Percentiles rank a stretch among this genome's conserved stretches.
phyloP scores from a whole-genome alignment of 2,113 vertebrate genomes.

The Nothobranchius kuhntae region DNA sequence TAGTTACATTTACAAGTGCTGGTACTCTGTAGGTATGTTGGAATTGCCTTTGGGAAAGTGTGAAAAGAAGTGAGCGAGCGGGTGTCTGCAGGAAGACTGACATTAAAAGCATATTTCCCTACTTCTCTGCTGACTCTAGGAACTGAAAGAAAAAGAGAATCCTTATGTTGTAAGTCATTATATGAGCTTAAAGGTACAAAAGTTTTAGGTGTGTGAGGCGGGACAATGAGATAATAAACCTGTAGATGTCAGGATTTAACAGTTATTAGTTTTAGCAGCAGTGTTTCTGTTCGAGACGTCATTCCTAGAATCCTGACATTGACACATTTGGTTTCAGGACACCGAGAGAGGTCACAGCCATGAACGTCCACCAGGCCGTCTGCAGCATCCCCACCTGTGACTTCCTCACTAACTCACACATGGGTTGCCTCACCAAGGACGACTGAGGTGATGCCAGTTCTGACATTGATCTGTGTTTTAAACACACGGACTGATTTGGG shows the following conservation, averaged over 20 bases:
- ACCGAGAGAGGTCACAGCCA: slow-evolving; percentile 92
- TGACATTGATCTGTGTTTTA: neutral
- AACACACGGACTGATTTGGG: neutral
- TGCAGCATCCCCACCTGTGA: slow-evolving; percentile 91
- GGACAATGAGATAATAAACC: too few species aligned
- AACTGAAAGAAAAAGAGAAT: too few species aligned
- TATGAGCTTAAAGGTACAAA: too few species aligned
- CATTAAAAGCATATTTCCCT: too few species aligned
- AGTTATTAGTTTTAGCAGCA: neutral
- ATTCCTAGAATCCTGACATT: neutral
- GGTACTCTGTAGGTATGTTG: too few species aligned
- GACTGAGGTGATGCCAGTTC: slow-evolving; percentile 30
- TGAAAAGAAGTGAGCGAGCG: too few species aligned
- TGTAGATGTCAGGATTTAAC: neutral
- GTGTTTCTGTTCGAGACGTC: neutral
- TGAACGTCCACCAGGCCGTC: slow-evolving; percentile 95
- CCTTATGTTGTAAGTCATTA: too few species aligned
- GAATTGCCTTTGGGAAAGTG: too few species aligned
- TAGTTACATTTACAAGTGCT: too few species aligned
- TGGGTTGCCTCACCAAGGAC: slow-evolving; percentile 85
- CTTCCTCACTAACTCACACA: slow-evolving; percentile 93
- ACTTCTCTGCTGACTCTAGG: too few species aligned
- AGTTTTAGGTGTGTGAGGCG: too few species aligned
- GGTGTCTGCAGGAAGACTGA: too few species aligned
- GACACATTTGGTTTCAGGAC: slow-evolving; percentile 73